These are phyloP conservation scores for Drosophila emarginata DNA, from an alignment of 2,888 invertebrate species.

Conservation along the genomic window DNA sequence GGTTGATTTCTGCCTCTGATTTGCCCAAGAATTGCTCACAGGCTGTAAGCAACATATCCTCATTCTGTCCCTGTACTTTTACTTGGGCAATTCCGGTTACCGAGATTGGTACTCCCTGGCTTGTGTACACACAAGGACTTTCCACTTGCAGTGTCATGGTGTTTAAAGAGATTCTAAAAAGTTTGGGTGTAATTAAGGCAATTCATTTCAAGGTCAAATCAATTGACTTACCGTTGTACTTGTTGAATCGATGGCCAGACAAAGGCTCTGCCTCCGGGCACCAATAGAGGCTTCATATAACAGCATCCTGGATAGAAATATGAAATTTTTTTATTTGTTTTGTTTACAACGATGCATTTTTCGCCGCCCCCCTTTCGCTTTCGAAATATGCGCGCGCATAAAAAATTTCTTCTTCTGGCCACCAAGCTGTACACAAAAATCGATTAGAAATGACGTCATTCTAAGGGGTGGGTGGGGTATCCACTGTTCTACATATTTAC, in stretches of 20 bases:
- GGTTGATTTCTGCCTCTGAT: conserved; percentile 92
- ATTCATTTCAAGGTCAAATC: conserved; percentile 24
- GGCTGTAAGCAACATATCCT: conserved; percentile 90
- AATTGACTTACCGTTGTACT: conserved; percentile 87
- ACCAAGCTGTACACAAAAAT: conserved; percentile 66
- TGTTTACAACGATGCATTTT: conserved; percentile 36
- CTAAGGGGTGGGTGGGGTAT: conserved; percentile 41
- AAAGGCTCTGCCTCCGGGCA: conserved; percentile 98
- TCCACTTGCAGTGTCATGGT: conserved; percentile 98
- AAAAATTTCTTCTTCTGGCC: conserved; percentile 42
- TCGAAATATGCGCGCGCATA: conserved; percentile 43
- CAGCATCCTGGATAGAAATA: conserved; percentile 90
- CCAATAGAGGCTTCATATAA: conserved; percentile 94
- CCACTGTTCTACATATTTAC: conserved; percentile 18
- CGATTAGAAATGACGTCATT: conserved; percentile 76
- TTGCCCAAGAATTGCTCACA: conserved; percentile 97
- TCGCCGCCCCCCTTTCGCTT: background rate
- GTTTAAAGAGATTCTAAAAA: conserved; percentile 93
- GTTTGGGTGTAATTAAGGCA: conserved; percentile 4
- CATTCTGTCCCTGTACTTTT: conserved; percentile 89
- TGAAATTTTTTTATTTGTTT: conserved; percentile 7
- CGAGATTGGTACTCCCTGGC: conserved; percentile 97
- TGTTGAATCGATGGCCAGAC: conserved; percentile 97
- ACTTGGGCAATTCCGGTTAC: conserved; percentile 99
- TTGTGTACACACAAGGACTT: conserved; percentile 97